These are phyloP conservation scores for Erythrolamprus reginae DNA, from an alignment of 2,113 vertebrate species.

Conservation along the genomic window DNA sequence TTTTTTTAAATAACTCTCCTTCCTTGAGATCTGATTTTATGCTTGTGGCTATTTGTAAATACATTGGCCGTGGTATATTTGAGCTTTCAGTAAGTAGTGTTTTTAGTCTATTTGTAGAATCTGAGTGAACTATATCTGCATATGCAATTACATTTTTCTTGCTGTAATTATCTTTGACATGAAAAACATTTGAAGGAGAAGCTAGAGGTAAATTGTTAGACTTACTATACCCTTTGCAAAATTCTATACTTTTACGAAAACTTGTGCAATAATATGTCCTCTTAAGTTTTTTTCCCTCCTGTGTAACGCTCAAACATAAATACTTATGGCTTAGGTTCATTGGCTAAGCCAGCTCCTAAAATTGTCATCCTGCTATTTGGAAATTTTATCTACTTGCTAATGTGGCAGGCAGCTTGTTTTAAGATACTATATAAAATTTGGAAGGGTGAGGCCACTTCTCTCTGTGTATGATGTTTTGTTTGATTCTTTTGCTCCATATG, in stretches of 20 bases:
- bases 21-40: not conserved
- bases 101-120: not conserved
- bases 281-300: not conserved
- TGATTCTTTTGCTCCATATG: not conserved
- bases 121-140: not conserved
- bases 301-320: not conserved
- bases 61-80: not conserved
- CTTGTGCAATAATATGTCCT: not conserved
- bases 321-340: not conserved
- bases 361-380: not conserved
- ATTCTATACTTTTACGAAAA: not conserved
- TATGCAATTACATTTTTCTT: not conserved
- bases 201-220: not conserved
- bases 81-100: not conserved
- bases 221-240: not conserved
- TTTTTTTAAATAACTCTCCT: not conserved
- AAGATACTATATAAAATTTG: not conserved
- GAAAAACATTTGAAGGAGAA: not conserved
- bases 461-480: not conserved
- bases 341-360: not conserved
- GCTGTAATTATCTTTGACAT: not conserved
- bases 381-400: not conserved
- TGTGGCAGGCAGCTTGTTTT: not conserved
- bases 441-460: not conserved
- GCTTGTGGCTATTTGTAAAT: not conserved